Evolutionary conservation across 2,888 invertebrate genomes (phyloP).

Genomic region (Cantharis rufa): DNA sequence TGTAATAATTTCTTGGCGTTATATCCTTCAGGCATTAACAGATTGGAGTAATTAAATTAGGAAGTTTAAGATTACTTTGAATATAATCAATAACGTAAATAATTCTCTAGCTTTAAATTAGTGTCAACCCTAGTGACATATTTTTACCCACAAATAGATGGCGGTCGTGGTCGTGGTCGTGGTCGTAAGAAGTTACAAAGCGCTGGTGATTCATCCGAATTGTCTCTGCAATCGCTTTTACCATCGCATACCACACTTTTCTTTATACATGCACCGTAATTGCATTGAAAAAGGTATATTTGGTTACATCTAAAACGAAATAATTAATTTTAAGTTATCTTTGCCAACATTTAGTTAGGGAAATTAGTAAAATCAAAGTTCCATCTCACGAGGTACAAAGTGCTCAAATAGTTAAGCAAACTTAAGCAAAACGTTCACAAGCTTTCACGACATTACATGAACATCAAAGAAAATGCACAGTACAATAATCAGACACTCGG

Average conservation of each 20-base stretch:
- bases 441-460: neutral
- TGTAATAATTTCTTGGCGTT: too few species aligned
- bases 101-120: neutral
- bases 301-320: neutral
- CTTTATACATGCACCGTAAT: constrained; percentile 53
- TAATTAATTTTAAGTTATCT: neutral
- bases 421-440: neutral
- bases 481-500: neutral
- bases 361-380: neutral
- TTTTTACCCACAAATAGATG: neutral
- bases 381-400: neutral
- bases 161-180: neutral
- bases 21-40: neutral
- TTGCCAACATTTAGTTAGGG: neutral
- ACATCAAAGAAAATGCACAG: neutral
- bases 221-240: constrained; percentile 53
- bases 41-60: neutral
- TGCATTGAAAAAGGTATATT: constrained; percentile 38
- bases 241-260: constrained; percentile 56
- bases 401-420: neutral
- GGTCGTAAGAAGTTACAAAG: neutral
- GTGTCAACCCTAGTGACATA: neutral
- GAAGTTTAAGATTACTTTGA: neutral
- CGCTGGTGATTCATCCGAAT: constrained; percentile 7
- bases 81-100: neutral